Base-by-base conservation (phyloP, 92 coral and sea anemone genomes). In the Galaxea fascicularis region DNA sequence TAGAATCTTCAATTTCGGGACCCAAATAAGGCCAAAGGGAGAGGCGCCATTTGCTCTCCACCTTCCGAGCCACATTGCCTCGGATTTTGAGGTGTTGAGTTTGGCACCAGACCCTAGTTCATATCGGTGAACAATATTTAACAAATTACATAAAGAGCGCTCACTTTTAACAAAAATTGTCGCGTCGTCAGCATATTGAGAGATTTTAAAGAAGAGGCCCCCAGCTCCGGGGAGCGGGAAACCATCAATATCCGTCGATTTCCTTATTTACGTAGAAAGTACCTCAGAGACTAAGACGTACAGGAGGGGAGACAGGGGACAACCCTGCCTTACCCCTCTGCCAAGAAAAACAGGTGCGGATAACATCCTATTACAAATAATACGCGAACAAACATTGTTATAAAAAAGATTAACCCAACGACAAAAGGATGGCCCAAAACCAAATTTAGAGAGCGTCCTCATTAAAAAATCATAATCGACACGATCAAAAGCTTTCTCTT, bases 141-240 rank as follows among this genome's bases (percentile, higher is more conserved):
- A 39, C 14, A 76, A 51, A 24, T 13, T 14, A 18, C 11, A 35
- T 14, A 76, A 51, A 4, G 83, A 62, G 3, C 39, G 10, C 21
- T 85, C 75, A 31, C 21, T n/a, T 15, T 76, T 76, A 31, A 85
- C 7, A 0, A 78, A 59, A 25, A 60, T 7, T 1, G 77, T 76
- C 0, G 76, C 47, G 26, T 85, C 84, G 49, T 85, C 83, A 8
- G 89, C 89, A 47, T n/a, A n/a, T n/a, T n/a, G n/a, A n/a, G n/a
- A n/a, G n/a, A n/a, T n/a, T n/a, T n/a, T n/a, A n/a, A n/a, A 76
- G 49, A 0, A 65, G 76, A 29, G 24, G 41, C 77, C 77, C 4
- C 77, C 77, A 1, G 77, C 58, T 12, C 77, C 59, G 10, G 77
- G 60, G 59, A 31, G 77, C 27, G 21, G 52, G 59, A 44, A 39